Conservation (phyloP, 2,888 invertebrate species). For the Tiphia femorata region DNA sequence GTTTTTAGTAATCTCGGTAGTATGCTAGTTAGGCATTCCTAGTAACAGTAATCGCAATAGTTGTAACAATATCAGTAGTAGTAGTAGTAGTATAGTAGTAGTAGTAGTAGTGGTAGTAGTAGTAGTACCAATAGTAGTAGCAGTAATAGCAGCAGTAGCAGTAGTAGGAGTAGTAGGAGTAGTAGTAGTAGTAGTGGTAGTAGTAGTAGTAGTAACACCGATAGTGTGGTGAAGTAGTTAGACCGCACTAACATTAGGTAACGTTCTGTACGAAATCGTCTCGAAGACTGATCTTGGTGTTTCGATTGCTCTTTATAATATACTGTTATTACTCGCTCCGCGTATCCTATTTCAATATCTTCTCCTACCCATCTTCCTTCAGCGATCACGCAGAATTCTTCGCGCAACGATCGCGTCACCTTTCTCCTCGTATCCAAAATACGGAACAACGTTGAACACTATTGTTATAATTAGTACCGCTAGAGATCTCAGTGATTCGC, state of each 20-base stretch:
- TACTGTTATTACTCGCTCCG: neutral
- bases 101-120: slow-evolving; percentile 3
- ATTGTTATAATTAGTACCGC: neutral
- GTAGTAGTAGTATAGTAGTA: slow-evolving; percentile 11
- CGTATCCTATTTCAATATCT: neutral
- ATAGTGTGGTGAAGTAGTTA: neutral
- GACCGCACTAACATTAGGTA: neutral
- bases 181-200: neutral
- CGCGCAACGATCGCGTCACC: neutral
- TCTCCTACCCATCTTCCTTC: neutral
- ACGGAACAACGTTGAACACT: neutral
- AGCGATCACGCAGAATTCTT: no score
- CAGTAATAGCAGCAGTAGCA: neutral
- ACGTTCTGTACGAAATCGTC: neutral
- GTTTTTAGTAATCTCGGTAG: no score
- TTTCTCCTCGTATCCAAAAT: neutral
- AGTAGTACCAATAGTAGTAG: neutral
- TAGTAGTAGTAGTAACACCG: neutral
- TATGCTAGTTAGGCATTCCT: no score
- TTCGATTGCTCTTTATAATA: neutral
- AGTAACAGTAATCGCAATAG: no score
- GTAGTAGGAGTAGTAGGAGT: neutral
- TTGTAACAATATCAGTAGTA: slow-evolving; percentile 27
- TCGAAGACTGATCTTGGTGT: no score
- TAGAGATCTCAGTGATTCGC: no score